Base-by-base conservation (phyloP, 2,888 invertebrate species). In the Palloptera scutellata region DNA sequence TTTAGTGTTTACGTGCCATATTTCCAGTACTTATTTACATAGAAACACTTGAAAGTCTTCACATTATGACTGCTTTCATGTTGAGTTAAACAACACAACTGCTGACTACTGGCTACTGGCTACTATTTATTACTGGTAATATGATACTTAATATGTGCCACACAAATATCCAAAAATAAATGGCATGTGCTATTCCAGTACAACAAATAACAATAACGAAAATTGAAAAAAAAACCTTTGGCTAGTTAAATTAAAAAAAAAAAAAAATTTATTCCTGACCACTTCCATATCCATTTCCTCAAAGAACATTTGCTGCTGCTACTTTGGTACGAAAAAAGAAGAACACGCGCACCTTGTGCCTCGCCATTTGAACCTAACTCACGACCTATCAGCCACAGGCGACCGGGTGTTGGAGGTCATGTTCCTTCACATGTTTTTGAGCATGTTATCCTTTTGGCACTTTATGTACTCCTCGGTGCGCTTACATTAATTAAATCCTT, bases 321-420 rank as follows among this genome's bases (percentile, higher is more conserved):
- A n/a, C n/a, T n/a, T n/a, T n/a, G n/a, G n/a, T n/a, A 30, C 30
- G 30, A 30, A 30, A 30, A 30, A 30, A 30, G 6, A 30, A 30
- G 6, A 63, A 43, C 60, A 30, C 12, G 2, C 48, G 12, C 11
- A 20, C 17, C 55, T 8, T 15, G 20, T 62, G 42, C 52, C 43
- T 11, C 52, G 52, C 48, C 43, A 63, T 58, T 62, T 60, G 61
- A 64, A 51, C 52, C 17, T 15, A 15, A 45, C 54, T 63, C 62
- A 66, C 61, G 67, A 48, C 61, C 53, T 61, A 48, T 17, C 64
- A 45, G 66, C 59, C 67, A n/a, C n/a, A 19, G 60, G 12, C 64
- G 64, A 69, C 72, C 72, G 71, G 72, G 73, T 75, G 74, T 71
- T 67, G 71, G 71, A 75, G 73, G 73, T 75, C 73, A 67, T 73